Conservation (phyloP, 2,797 vertebrate genomes). For the Chaetophractus vellerosus region DNA sequence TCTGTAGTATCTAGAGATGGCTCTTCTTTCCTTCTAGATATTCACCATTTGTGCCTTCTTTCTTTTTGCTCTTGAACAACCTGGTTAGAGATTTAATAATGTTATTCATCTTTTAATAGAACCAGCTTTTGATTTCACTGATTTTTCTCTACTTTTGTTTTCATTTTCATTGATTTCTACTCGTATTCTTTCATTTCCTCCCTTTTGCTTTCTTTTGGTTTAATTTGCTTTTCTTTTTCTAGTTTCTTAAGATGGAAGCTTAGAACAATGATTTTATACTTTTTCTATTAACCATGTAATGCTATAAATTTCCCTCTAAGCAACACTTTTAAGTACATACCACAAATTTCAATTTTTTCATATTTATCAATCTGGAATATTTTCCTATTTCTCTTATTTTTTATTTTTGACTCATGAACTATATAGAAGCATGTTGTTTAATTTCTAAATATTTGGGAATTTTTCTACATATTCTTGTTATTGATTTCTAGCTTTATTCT, state of each 20-base stretch:
- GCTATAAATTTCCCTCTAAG: neutral
- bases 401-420: neutral
- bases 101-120: neutral
- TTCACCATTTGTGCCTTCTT: neutral
- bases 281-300: neutral
- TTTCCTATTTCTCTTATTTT: neutral
- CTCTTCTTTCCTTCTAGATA: neutral
- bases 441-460: no score
- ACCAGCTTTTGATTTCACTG: neutral
- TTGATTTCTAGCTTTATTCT: no score
- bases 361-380: neutral
- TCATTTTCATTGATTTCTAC: no score
- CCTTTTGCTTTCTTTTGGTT: neutral
- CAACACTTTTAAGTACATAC: neutral
- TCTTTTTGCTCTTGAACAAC: neutral
- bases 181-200: neutral
- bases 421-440: no score
- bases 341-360: neutral
- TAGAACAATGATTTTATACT: neutral
- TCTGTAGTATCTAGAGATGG: neutral
- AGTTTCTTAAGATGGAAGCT: neutral
- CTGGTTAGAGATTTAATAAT: neutral
- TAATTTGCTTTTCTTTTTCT: no score
- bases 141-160: neutral
- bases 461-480: no score